These are phyloP conservation scores for Malacoctenus gilli DNA, from an alignment of 2,797 vertebrate species.

Conservation along the genomic window DNA sequence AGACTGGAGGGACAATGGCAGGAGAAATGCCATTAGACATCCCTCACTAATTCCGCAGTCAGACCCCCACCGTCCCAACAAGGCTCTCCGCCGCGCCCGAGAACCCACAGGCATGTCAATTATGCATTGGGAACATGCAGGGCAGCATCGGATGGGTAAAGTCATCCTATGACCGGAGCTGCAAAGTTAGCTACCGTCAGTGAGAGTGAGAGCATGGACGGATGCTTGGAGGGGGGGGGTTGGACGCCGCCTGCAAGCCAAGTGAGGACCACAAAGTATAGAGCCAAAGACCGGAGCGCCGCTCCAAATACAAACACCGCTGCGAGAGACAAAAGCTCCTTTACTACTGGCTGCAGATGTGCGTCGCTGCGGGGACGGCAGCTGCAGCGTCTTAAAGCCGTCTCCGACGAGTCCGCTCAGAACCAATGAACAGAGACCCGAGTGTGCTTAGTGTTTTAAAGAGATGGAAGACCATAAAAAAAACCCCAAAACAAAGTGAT, in stretches of 20 bases:
- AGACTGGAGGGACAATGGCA: slow-evolving; percentile 28
- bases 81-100: slow-evolving; percentile 66
- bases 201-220: slow-evolving; percentile 12
- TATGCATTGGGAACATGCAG: slow-evolving; percentile 68
- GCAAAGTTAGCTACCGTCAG: slow-evolving; percentile 21
- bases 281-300: slow-evolving; percentile 43
- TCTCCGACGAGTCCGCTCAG: slow-evolving; percentile 24
- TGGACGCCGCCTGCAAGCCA: slow-evolving; percentile 31
- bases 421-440: slow-evolving; percentile 12
- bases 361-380: slow-evolving; percentile 30
- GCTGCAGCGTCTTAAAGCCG: slow-evolving; percentile 30
- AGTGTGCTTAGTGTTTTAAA: slow-evolving; percentile 13
- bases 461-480: slow-evolving; percentile 41
- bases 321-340: slow-evolving; percentile 53
- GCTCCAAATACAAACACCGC: slow-evolving; percentile 48
- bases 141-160: slow-evolving; percentile 36
- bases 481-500: slow-evolving; percentile 34
- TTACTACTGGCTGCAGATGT: slow-evolving; percentile 44
- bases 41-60: slow-evolving; percentile 65
- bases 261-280: slow-evolving; percentile 29
- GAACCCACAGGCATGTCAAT: slow-evolving; percentile 69
- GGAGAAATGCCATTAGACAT: slow-evolving; percentile 55
- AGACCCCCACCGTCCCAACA: slow-evolving; percentile 63
- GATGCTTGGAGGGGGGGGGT: slow-evolving; percentile 28
- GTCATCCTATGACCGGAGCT: slow-evolving; percentile 34